These are phyloP conservation scores for Dicrostonyx torquatus DNA, from an alignment of 2,797 vertebrate species.

Conservation along the genomic window DNA sequence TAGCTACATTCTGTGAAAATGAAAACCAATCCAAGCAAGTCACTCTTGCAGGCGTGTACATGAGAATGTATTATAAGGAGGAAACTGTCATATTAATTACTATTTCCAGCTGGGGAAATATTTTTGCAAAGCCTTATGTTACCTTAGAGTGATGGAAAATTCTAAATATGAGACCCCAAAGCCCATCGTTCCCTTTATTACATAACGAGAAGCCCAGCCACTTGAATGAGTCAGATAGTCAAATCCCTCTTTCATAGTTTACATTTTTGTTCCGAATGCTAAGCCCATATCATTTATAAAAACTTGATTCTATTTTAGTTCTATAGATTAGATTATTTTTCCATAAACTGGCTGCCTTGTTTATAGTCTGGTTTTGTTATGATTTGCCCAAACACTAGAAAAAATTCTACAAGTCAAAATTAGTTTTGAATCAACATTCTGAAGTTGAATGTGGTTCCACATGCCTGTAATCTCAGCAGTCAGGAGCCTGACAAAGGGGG, in stretches of 20 bases:
- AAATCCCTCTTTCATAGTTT: not conserved
- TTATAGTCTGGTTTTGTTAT: conserved; percentile 46
- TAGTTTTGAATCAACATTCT: conserved; percentile 26
- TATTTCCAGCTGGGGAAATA: conserved; percentile 54
- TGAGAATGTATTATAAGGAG: conserved; percentile 53
- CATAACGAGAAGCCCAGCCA: not conserved
- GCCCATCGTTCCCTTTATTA: not conserved
- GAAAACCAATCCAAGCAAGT: conserved; percentile 63
- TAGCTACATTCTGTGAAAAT: conserved; percentile 59
- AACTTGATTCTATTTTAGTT: conserved; percentile 41
- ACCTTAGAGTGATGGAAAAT: conserved; percentile 36
- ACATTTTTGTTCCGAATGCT: not conserved
- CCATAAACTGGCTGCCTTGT: conserved; percentile 39
- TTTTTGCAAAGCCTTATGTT: conserved; percentile 55
- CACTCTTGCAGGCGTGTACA: conserved; percentile 58
- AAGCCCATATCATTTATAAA: conserved; percentile 50
- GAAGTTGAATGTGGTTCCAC: not conserved
- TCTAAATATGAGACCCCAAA: conserved; percentile 45
- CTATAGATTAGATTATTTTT: conserved; percentile 46
- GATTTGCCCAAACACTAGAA: conserved; percentile 38
- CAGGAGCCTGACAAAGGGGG: not conserved
- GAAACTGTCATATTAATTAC: conserved; percentile 53
- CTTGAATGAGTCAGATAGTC: conserved; percentile 12
- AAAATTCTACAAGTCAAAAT: conserved; percentile 42
- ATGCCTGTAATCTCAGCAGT: not conserved